phyloP scores from a whole-genome alignment of 1,140 invertebrate species.

The Drosophila lacteicornis region DNA sequence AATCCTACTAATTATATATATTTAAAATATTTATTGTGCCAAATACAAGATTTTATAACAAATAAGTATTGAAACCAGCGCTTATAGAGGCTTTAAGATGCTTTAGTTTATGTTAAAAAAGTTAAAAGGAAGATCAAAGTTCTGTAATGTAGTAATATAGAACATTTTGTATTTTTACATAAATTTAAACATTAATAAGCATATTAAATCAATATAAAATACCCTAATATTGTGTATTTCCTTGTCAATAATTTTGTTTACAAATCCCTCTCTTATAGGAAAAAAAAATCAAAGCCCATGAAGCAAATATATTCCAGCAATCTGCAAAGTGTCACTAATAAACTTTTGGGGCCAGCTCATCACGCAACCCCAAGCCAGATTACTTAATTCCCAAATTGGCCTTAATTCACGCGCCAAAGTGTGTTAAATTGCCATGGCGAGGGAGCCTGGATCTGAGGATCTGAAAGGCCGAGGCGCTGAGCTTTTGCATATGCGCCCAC shows the following conservation, averaged over 20 bases:
- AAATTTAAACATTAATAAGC: no score
- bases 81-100: no score
- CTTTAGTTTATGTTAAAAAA: neutral
- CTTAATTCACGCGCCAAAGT: conserved; percentile 84
- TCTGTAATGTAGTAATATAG: no score
- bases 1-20: neutral
- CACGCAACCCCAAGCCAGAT: conserved; percentile 65
- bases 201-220: no score
- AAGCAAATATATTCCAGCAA: conserved; percentile 11
- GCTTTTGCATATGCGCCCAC: conserved; percentile 75
- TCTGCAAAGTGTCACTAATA: conserved; percentile 67
- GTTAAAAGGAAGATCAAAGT: no score
- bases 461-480: conserved; percentile 44
- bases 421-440: conserved; percentile 76
- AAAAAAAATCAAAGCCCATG: no score
- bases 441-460: conserved; percentile 13
- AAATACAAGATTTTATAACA: neutral
- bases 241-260: neutral
- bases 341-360: conserved; percentile 32
- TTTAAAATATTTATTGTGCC: neutral
- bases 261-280: neutral
- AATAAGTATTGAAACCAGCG: no score
- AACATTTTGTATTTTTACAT: no score
- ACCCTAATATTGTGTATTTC: neutral
- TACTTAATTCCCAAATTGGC: conserved; percentile 84